Percentiles rank a stretch among this genome's conserved stretches.
These are phyloP conservation scores for Drosophila nigrodunni DNA, from an alignment of 1,140 invertebrate genomes.

Conservation along the genomic window DNA sequence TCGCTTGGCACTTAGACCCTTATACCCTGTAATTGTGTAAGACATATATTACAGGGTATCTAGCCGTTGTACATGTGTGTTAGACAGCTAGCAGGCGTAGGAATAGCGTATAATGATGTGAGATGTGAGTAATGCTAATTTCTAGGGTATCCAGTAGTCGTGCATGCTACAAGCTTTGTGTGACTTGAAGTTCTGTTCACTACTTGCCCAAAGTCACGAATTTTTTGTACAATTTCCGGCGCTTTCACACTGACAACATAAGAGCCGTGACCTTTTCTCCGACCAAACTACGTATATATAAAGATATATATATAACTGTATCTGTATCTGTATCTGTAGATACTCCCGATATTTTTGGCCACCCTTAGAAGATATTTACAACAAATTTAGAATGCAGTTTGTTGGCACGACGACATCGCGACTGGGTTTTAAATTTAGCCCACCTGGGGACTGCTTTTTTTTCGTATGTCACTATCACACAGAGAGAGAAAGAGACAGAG, in stretches of 20 bases:
- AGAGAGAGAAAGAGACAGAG: not conserved
- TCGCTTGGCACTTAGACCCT: too few relatives aligned
- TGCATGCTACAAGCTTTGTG: not conserved
- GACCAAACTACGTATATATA: constrained; percentile 6
- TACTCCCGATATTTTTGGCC: constrained; percentile 63
- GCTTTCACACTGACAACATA: constrained; percentile 3
- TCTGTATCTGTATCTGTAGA: not conserved
- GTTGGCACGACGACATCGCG: constrained; percentile 56
- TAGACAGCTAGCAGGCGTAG: too few relatives aligned
- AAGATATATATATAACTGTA: constrained; percentile 7
- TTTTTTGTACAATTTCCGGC: constrained; percentile 18
- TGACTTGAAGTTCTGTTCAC: not conserved
- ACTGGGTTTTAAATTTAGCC: constrained; percentile 64
- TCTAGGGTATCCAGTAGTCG: not conserved
- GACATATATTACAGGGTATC: not conserved
- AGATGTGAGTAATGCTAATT: not conserved
- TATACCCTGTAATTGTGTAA: too few relatives aligned
- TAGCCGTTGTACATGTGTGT: not conserved
- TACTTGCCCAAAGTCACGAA: constrained; percentile 10
- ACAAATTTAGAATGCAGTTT: constrained; percentile 70
- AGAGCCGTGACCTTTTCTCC: constrained; percentile 38
- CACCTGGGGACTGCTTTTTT: constrained; percentile 56
- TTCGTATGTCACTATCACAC: constrained; percentile 11
- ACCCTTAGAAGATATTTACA: constrained; percentile 53
- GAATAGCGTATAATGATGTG: not conserved